phyloP scores from a whole-genome alignment of 2,113 vertebrate genomes.

The Gila orcuttii region DNA sequence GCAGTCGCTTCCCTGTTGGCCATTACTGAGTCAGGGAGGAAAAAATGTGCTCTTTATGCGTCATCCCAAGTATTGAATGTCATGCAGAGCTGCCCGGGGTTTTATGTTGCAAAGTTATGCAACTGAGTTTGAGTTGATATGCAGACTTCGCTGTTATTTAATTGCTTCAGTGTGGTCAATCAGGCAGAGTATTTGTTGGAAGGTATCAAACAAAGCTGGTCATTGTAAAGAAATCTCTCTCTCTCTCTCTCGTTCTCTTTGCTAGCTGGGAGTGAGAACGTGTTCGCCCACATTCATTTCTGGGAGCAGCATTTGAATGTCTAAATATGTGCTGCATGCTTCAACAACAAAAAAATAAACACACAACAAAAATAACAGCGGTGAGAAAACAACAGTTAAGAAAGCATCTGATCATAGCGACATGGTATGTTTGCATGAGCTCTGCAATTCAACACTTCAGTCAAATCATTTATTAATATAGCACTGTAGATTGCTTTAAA shows the following conservation, averaged over 20 bases:
- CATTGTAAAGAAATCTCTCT: not conserved
- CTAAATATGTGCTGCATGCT: no score
- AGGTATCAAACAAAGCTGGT: conserved; percentile 11
- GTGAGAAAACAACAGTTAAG: no score
- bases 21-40: conserved; percentile 17
- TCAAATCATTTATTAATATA: no score
- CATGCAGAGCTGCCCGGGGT: conserved; percentile 5
- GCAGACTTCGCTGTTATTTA: not conserved
- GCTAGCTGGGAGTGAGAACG: no score
- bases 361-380: no score
- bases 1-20: conserved; percentile 12
- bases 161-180: conserved; percentile 30
- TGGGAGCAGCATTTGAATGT: no score
- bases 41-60: conserved; percentile 19
- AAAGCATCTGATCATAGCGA: no score
- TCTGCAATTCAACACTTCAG: no score
- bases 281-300: no score
- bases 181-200: conserved; percentile 10
- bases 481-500: no score
- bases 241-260: not conserved
- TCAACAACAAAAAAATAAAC: no score
- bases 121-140: conserved; percentile 4
- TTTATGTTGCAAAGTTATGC: conserved; percentile 20
- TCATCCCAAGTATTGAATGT: conserved; percentile 11
- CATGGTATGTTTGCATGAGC: no score